Conservation (phyloP, 1,140 invertebrate genomes). For the Sminthurinus signatus region DNA sequence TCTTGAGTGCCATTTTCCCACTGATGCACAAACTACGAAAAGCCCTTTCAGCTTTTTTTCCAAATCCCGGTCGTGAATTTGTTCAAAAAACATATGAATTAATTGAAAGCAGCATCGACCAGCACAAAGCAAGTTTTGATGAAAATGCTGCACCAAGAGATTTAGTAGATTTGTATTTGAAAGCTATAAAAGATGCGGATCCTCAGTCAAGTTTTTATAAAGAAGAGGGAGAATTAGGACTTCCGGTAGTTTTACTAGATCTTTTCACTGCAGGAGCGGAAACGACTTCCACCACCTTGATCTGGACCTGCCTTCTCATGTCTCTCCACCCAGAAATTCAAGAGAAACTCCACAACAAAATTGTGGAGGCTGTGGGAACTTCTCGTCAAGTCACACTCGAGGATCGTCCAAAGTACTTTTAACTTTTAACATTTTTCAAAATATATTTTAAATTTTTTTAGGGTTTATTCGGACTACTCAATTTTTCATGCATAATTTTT, state of each 20-base stretch:
- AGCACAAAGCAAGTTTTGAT: conserved; percentile 20
- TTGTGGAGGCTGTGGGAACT: conserved; percentile 52
- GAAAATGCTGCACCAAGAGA: conserved; percentile 10
- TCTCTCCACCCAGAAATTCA: conserved; percentile 62
- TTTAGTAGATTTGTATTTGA: conserved; percentile 27
- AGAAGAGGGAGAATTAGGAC: not conserved
- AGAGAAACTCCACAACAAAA: conserved; percentile 56
- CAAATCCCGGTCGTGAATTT: not conserved
- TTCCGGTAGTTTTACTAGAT: not conserved
- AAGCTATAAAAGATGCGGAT: conserved; percentile 15
- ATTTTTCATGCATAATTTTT: not conserved
- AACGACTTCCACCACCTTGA: conserved; percentile 64
- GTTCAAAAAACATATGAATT: not conserved
- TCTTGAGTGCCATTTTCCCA: not conserved
- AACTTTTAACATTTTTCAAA: not conserved
- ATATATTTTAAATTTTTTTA: not conserved
- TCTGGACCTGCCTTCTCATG: conserved; percentile 63
- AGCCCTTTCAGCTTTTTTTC: not conserved
- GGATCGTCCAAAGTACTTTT: conserved; percentile 47
- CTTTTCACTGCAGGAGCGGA: conserved; percentile 40
- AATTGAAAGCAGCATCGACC: not conserved
- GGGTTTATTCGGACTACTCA: too few relatives aligned
- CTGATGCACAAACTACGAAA: not conserved
- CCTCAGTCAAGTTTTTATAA: conserved; percentile 5
- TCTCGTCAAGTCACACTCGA: conserved; percentile 45